A percentile compares a stretch with the other conserved stretches of the same genome.
These are phyloP conservation scores for Spodoptera littoralis DNA, from an alignment of 2,888 invertebrate genomes.

Conservation along the genomic window DNA sequence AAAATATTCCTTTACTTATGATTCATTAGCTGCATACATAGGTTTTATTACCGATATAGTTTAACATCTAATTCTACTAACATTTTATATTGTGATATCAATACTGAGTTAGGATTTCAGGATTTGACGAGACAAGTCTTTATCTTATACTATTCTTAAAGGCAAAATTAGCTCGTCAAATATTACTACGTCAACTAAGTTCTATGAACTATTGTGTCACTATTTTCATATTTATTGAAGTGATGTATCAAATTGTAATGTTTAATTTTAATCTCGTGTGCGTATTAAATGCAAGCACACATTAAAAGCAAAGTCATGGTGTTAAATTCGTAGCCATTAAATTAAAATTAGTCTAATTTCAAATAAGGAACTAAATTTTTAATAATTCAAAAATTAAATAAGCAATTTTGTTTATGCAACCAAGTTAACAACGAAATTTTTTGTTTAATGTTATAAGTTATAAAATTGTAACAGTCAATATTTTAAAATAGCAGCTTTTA, in stretches of 20 bases:
- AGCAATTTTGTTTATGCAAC: conserved; percentile 17
- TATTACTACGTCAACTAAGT: conserved; percentile 20
- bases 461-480: no score
- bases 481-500: not conserved
- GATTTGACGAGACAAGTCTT: conserved; percentile 24
- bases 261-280: conserved; percentile 26
- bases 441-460: not conserved
- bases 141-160: conserved; percentile 10
- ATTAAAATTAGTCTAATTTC: conserved; percentile 17
- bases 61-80: conserved; percentile 28
- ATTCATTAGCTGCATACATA: conserved; percentile 54
- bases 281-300: conserved; percentile 53
- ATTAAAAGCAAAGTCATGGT: conserved; percentile 48
- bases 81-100: conserved; percentile 41
- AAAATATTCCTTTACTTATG: conserved; percentile 68
- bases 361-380: conserved; percentile 35
- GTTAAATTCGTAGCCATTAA: conserved; percentile 29
- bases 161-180: conserved; percentile 31
- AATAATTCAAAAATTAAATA: conserved; percentile 14
- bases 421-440: conserved; percentile 22
- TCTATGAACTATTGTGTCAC: conserved; percentile 5
- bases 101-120: conserved; percentile 23
- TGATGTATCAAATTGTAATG: conserved; percentile 9
- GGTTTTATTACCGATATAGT: conserved; percentile 14
- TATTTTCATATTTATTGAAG: conserved; percentile 4